These are phyloP conservation scores for silkworm (Bombyx mori) DNA, from an alignment of 1,140 invertebrate genomes.

Conservation along the genomic window ASM3026992v2 NC_085122.1:12135001-12135500, in stretches of 20 bases:
- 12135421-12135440: too few relatives aligned
- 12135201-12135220: slow-evolving; percentile 6
- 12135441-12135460: too few relatives aligned
- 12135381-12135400: too few relatives aligned
- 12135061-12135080: slow-evolving; percentile 46
- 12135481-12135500: too few relatives aligned
- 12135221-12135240: slow-evolving; percentile 21
- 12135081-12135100: slow-evolving; percentile 30
- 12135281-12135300: slow-evolving; percentile 43
- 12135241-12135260: slow-evolving; percentile 22
- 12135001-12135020: slow-evolving; percentile 57
- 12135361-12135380: too few relatives aligned
- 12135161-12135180: too few relatives aligned
- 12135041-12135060: slow-evolving; percentile 59
- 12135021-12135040: slow-evolving; percentile 51
- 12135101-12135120: slow-evolving; percentile 9
- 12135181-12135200: background rate
- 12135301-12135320: slow-evolving; percentile 43
- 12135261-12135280: slow-evolving; percentile 37
- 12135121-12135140: background rate
- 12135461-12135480: too few relatives aligned
- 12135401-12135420: too few relatives aligned
- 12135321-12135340: too few relatives aligned
- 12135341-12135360: too few relatives aligned
- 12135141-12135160: slow-evolving; percentile 12